Evolutionary conservation across 2,888 invertebrate genomes (phyloP), one percentile per base, ranked within the genome.

Genomic region (Marronus borbonicus): DNA sequence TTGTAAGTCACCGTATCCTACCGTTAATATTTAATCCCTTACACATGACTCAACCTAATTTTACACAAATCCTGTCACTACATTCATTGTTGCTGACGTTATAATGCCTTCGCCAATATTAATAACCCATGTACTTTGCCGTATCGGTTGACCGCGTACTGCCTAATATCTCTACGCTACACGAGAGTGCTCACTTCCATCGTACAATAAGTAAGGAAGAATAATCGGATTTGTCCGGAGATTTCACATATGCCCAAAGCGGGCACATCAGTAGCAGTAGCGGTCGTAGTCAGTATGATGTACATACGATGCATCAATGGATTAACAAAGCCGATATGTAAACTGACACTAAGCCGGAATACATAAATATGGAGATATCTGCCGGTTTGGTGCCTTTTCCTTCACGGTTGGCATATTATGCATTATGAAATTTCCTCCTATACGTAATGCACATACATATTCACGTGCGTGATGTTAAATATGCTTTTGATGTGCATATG

Each of bases 261-360:
- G 44, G 66, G 36, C 28, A 64, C 31, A n/a, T 31, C 31, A 28
- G 17, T n/a, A 55, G 62, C 62, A 62, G 62, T 62, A 62, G 62
- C 62, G 28, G 14, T 31, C 8, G 24, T 28, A 60, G 28, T 44
- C 44, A 28, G 20, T 20, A 17, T 12, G 60, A 28, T 60, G 60
- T 20, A 60, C 20, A 7, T 20, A 17, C 12, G 60, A 28, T 60
- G 60, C 60, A 60, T 60, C 60, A 60, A 60, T 60, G 24, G 20
- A 60, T 60, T 60, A 60, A 20, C 60, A 24, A 60, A 60, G 81
- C 80, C 70, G 52, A 55, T 81, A 79, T 81, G 81, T 83, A 82
- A 83, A 83, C 79, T 80, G 81, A 83, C 83, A 81, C 79, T 83
- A 82, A 83, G 81, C 83, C 82, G 55, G 70, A 55, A 70, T 70